Conservation (phyloP, 2,113 vertebrate genomes). For the Takifugu bimaculatus region DNA sequence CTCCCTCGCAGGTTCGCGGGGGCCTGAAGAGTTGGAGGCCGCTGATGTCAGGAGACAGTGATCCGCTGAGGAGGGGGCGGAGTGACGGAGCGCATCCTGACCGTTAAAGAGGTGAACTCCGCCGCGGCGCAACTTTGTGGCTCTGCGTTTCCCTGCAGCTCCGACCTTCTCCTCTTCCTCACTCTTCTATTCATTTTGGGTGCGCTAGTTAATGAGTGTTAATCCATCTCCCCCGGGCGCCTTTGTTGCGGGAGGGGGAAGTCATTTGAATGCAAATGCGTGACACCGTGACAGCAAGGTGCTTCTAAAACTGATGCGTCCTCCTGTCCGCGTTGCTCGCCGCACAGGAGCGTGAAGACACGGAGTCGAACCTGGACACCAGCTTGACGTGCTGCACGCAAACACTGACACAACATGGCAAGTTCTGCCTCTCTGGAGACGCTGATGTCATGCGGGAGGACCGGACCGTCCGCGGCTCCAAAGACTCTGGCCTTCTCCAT, state of each 20-base stretch:
- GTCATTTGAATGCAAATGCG: conserved; percentile 92
- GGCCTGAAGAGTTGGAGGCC: conserved; percentile 68
- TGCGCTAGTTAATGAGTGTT: conserved; percentile 87
- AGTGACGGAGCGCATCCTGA: conserved; percentile 84
- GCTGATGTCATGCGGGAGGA: conserved; percentile 83
- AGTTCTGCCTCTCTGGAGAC: conserved; percentile 89
- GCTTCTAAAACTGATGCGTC: conserved; percentile 91
- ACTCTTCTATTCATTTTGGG: conserved; percentile 79
- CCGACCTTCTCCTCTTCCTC: conserved; percentile 27
- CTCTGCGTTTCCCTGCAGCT: conserved; percentile 8
- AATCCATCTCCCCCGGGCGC: conserved; percentile 89
- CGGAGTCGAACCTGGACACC: conserved; percentile 42
- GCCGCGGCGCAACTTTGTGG: conserved; percentile 43
- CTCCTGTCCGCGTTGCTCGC: conserved; percentile 79
- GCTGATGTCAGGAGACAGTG: conserved; percentile 87
- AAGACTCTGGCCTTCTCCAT: conserved; percentile 98
- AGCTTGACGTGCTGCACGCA: not conserved
- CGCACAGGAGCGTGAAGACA: conserved; percentile 74
- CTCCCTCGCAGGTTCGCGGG: conserved; percentile 11
- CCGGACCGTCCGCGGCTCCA: conserved; percentile 80
- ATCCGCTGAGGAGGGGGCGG: conserved; percentile 84
- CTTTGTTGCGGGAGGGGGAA: conserved; percentile 80
- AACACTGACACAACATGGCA: conserved; percentile 71
- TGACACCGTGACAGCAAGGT: conserved; percentile 85
- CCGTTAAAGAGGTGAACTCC: conserved; percentile 72